These are phyloP conservation scores for Lepus europaeus DNA, from an alignment of 2,113 vertebrate species.

Conservation along the genomic window DNA sequence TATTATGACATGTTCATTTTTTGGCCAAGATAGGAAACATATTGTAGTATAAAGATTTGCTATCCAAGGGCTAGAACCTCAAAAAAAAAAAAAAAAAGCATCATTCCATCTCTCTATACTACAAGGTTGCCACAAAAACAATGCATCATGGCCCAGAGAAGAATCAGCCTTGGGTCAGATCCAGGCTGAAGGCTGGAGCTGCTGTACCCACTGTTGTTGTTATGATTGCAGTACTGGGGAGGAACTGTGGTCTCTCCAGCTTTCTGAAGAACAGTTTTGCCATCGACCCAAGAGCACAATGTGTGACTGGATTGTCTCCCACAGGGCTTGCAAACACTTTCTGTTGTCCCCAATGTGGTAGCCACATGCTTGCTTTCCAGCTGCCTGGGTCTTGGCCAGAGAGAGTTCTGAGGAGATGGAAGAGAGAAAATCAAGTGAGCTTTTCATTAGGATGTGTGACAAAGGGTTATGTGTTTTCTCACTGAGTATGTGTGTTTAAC, in stretches of 20 bases:
- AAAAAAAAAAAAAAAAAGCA: background rate
- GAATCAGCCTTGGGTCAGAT: background rate
- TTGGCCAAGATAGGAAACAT: background rate
- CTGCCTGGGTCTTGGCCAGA: conserved; percentile 17
- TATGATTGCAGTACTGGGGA: background rate
- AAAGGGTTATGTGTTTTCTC: background rate
- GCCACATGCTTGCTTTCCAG: conserved; percentile 74
- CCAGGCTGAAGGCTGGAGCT: background rate
- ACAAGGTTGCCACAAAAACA: background rate
- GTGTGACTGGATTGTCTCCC: conserved; percentile 52
- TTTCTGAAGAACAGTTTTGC: conserved; percentile 75
- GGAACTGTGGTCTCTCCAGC: conserved; percentile 49
- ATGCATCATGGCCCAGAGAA: background rate
- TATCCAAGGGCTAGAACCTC: background rate
- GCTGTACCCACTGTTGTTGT: background rate
- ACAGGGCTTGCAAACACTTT: conserved; percentile 80
- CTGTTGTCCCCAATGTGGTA: conserved; percentile 77
- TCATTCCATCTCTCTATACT: background rate
- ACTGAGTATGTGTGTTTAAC: background rate
- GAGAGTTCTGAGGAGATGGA: conserved; percentile 52
- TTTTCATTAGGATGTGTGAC: conserved; percentile 24
- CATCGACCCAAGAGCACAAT: conserved; percentile 20
- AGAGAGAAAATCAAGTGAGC: conserved; percentile 16
- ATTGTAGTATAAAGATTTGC: background rate
- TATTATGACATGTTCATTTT: background rate